These are phyloP conservation scores for Chlorospingus flavigularis DNA, from an alignment of 2,797 vertebrate species.

Conservation along the genomic window DNA sequence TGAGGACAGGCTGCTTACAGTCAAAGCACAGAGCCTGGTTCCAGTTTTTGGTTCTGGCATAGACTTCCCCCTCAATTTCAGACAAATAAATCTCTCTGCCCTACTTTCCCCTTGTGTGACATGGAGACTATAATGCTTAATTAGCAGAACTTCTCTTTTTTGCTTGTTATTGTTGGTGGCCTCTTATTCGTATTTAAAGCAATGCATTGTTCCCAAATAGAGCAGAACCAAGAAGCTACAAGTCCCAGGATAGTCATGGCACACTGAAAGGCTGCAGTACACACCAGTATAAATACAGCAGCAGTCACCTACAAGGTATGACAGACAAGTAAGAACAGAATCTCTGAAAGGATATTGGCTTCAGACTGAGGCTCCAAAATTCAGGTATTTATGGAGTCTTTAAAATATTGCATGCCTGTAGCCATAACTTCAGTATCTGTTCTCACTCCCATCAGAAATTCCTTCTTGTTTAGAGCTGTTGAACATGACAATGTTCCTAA, in stretches of 20 bases:
- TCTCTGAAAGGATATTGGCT: not conserved
- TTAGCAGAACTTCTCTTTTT: not conserved
- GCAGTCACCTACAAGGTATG: not conserved
- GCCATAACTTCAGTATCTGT: not conserved
- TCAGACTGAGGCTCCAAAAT: not conserved
- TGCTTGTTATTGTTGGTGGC: not conserved
- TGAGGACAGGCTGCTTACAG: not conserved
- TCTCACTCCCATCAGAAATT: not conserved
- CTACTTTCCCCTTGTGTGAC: not conserved
- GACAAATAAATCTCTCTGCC: not conserved
- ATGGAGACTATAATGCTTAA: not conserved
- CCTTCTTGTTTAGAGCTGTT: not conserved
- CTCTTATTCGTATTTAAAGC: slow-evolving; percentile 7
- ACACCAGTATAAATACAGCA: not conserved
- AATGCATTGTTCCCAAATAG: not conserved
- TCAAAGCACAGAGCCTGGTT: not conserved
- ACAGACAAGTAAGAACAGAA: not conserved
- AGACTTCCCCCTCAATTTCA: not conserved
- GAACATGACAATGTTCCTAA: not conserved
- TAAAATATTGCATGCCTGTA: not conserved
- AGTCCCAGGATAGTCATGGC: not conserved
- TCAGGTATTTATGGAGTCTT: not conserved
- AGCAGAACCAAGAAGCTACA: not conserved
- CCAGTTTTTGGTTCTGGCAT: not conserved
- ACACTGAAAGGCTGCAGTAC: not conserved